Evolutionary conservation across 2,113 vertebrate genomes (phyloP).

Genomic region (Labeo catla): DNA sequence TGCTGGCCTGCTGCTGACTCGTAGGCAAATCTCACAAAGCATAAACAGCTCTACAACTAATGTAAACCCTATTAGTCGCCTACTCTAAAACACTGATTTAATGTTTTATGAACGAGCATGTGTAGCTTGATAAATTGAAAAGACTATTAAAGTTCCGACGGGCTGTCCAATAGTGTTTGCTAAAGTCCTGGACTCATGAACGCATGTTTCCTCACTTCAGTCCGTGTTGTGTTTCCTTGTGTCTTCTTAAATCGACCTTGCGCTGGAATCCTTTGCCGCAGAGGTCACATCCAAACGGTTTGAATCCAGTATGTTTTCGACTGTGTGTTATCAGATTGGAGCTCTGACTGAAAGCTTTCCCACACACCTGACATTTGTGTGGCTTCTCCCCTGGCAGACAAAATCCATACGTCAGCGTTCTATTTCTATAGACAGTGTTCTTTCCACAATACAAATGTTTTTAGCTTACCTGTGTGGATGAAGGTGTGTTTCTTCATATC

Average conservation of each 20-base stretch:
- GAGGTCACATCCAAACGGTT: constrained; percentile 95
- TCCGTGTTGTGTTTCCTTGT: constrained; percentile 95
- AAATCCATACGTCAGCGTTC: constrained; percentile 26
- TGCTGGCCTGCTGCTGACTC: constrained; percentile 48
- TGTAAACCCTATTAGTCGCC: constrained; percentile 30
- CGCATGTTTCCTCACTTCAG: constrained; percentile 81
- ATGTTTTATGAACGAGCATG: constrained; percentile 23
- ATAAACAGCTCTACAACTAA: constrained; percentile 41
- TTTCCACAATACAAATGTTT: neutral
- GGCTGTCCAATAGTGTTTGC: constrained; percentile 39
- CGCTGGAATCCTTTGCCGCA: constrained; percentile 97
- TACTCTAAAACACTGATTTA: constrained; percentile 31
- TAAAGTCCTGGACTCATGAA: neutral
- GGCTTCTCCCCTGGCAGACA: constrained; percentile 91
- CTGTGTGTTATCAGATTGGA: constrained; percentile 99
- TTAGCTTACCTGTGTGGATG: constrained; percentile 89
- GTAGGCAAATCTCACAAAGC: constrained; percentile 21
- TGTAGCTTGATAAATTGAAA: neutral
- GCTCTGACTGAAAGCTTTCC: constrained; percentile 98
- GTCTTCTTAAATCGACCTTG: constrained; percentile 95
- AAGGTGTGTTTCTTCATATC: constrained; percentile 99
- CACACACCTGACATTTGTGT: constrained; percentile 99
- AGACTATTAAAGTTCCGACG: neutral
- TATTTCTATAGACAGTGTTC: neutral
- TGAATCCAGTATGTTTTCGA: constrained; percentile 97